These are phyloP conservation scores for Palythoa grandiflora DNA, from an alignment of 92 coral and sea anemone genomes.

Conservation along the genomic window DNA sequence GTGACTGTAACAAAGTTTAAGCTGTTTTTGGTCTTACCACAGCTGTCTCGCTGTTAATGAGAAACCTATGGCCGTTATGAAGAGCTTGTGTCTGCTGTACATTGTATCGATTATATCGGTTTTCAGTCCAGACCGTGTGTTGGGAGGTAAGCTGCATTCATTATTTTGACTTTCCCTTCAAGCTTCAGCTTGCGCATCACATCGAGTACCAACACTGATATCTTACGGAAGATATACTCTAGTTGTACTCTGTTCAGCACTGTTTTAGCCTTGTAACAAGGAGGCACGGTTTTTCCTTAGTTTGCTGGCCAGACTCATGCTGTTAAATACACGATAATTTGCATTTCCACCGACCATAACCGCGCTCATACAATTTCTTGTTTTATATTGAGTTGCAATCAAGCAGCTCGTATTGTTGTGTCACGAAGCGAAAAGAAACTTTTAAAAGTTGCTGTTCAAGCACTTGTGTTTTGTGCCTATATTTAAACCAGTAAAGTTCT, in stretches of 20 bases:
- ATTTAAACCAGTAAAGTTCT: not conserved
- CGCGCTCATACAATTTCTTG: not conserved
- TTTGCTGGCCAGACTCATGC: not conserved
- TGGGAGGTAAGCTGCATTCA: not conserved
- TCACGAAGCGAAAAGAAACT: not conserved
- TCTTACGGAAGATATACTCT: not conserved
- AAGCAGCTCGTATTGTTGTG: not conserved
- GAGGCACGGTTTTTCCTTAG: not conserved
- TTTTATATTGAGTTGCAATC: not conserved
- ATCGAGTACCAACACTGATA: not conserved
- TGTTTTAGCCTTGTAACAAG: not conserved
- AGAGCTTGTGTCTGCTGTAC: not conserved
- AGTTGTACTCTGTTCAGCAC: not conserved
- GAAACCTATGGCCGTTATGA: not conserved
- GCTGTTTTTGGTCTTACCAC: not conserved
- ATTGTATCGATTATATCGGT: not conserved
- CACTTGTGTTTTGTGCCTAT: not conserved
- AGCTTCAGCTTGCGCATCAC: not conserved
- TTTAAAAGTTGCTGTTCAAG: not conserved
- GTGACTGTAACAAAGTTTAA: not conserved
- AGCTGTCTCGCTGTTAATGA: not conserved
- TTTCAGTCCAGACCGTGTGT: not conserved
- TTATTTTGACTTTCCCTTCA: not conserved
- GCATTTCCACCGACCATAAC: not conserved
- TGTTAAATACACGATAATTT: not conserved